A percentile compares a stretch with the other conserved stretches of the same genome.
Evolutionary conservation across 2,797 vertebrate genomes (phyloP).

Genomic region (Chromis chromis): DNA sequence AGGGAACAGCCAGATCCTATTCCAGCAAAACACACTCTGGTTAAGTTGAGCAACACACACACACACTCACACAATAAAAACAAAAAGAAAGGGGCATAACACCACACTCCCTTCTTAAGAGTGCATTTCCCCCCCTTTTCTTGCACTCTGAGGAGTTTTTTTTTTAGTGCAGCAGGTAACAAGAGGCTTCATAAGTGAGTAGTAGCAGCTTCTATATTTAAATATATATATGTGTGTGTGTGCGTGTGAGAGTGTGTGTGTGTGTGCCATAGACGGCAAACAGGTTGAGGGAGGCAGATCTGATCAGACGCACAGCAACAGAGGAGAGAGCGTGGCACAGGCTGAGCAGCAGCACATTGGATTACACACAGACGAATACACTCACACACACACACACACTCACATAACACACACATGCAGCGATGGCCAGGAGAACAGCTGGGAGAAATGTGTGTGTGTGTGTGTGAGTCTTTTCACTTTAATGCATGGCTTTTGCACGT

Average conservation of each 20-base stretch:
- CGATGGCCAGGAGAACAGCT: slow-evolving; percentile 77
- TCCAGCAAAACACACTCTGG: slow-evolving; percentile 50
- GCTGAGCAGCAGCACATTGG: slow-evolving; percentile 81
- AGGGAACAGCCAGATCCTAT: slow-evolving; percentile 63
- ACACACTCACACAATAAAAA: not conserved
- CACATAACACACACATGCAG: slow-evolving; percentile 23
- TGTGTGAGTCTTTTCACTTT: slow-evolving; percentile 42
- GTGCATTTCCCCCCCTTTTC: slow-evolving; percentile 25
- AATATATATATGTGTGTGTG: slow-evolving; percentile 14
- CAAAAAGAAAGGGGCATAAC: slow-evolving; percentile 2
- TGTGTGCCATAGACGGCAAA: slow-evolving; percentile 76
- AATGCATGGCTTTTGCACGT: slow-evolving; percentile 69
- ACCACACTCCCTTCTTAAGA: slow-evolving; percentile 34
- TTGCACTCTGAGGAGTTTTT: slow-evolving; percentile 48
- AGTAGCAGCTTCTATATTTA: slow-evolving; percentile 57
- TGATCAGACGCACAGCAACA: slow-evolving; percentile 87
- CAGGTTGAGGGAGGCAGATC: slow-evolving; percentile 87
- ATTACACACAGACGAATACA: slow-evolving; percentile 76
- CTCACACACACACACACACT: slow-evolving; percentile 49
- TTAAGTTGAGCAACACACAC: slow-evolving; percentile 45
- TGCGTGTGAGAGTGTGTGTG: slow-evolving; percentile 35
- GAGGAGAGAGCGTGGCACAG: slow-evolving; percentile 81
- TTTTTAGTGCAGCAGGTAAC: slow-evolving; percentile 36
- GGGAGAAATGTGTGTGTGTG: slow-evolving; percentile 69
- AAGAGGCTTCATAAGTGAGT: slow-evolving; percentile 45